Percentiles rank a stretch among this genome's conserved stretches.
phyloP scores from a whole-genome alignment of 1,140 invertebrate genomes.

The Apis laboriosa region DNA sequence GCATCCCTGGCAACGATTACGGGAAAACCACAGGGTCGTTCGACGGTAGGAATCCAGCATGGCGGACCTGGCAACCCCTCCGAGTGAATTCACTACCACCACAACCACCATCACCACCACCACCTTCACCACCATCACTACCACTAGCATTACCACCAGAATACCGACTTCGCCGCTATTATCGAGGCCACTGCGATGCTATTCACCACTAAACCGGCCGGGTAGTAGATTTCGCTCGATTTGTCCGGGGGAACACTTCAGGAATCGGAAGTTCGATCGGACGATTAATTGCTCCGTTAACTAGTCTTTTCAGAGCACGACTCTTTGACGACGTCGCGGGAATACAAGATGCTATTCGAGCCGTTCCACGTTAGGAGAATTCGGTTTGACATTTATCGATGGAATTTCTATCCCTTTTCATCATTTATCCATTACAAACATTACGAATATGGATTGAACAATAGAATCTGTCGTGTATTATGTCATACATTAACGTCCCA shows the following conservation, averaged over 20 bases:
- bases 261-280: conserved; percentile 71
- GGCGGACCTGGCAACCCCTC: conserved; percentile 65
- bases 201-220: conserved; percentile 50
- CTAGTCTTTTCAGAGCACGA: conserved; percentile 57
- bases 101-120: conserved; percentile 23
- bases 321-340: conserved; percentile 25
- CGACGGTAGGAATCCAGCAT: conserved; percentile 71
- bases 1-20: conserved; percentile 71
- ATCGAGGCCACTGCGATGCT: conserved; percentile 44
- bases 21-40: conserved; percentile 62
- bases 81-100: conserved; percentile 49
- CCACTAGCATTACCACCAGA: conserved; percentile 11
- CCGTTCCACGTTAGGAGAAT: background rate
- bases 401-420: background rate
- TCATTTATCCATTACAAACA: background rate
- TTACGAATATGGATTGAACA: no score
- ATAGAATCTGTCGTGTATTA: no score
- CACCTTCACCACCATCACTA: conserved; percentile 1
- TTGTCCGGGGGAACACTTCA: conserved; percentile 65
- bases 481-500: no score
- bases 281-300: conserved; percentile 69
- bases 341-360: conserved; percentile 1
- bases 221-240: conserved; percentile 61
- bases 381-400: background rate
- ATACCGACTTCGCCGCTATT: conserved; percentile 29